Base-by-base conservation (phyloP, 1,140 invertebrate species). In the Centruroides sculpturatus region DNA sequence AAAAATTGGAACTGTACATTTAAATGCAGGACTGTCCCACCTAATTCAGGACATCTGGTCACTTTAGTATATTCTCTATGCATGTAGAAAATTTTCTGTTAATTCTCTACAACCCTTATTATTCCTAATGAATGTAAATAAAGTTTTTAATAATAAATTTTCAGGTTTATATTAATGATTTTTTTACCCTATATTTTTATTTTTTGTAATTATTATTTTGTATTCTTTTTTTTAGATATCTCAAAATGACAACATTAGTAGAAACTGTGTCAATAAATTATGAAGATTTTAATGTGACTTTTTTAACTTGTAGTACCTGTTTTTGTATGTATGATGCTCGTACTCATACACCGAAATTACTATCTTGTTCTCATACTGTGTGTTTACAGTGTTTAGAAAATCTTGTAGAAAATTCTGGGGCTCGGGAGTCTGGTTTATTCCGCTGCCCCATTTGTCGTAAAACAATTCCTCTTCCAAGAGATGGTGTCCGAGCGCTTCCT, bases 231-330 rank as follows among this genome's bases (percentile, higher is more conserved):
- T 41, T 8, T 8, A 41, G 41, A 41, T 41, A 6, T 41, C 5
- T 41, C 5, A 41, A 41, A 41, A 41, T 41, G 41, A 41, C 88
- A 69, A 94, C 90, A 71, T 80, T 95, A 68, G 90, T 95, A 68
- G 91, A 95, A 79, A 96, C 92, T 63, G 90, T 96, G 64, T 93
- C 89, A 76, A 94, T 97, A 74, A 94, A 96, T 78, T 94, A 94
- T 78, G 91, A 95, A 77, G 92, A 96, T 75, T 97, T 97, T 79
- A 95, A 91, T 70, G 92, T 96, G 75, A 93, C 88, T 74, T 97
- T 96, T 76, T 82, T 97, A 68, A 97, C 93, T 6, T 97, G 93
- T 73, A 89, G 90, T 65, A 96, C 92, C 55, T 96, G 93, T 77
- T 80, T 97, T 64, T 91, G 88, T 75, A 83, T 87, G 69, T 94